Base-by-base conservation (phyloP, 2,113 vertebrate species). In the Macaca nemestrina region DNA sequence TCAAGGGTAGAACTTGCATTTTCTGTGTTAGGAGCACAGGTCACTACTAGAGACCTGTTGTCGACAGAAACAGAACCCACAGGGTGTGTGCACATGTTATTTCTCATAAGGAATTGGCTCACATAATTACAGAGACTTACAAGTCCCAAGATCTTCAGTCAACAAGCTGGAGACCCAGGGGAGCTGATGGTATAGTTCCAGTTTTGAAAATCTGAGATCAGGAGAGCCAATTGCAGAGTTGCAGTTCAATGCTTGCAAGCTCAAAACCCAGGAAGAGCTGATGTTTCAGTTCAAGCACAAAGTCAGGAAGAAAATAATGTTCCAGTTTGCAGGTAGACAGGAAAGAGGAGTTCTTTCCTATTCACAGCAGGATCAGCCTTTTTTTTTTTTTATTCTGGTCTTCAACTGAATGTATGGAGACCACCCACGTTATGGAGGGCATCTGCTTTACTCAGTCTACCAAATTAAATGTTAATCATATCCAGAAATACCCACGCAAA, bases 1-100 rank as follows among this genome's bases (percentile, higher is more conserved):
- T 92, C 45, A 85, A 48, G 48, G 27, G 20, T 52, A 59, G 94
- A 85, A 84, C 59, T 11, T 84, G 11, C 8, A 84, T 85, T 93
- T 95, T 85, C 20, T 59, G 25, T 67, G 1, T 27, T 5, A 70
- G 13, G 1, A 90, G 14, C 13, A 92, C 3, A 70, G 25, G 25
- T 61, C 8, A 78, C n/a, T 59, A 40, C 76, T 57, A 55, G 52
- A 25, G 64, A 9, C 17, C 78, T 61, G 88, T 72, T 12, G 75
- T 20, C 88, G 5, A 64, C 27, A 64, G 23, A 83, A 93, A 78
- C 4, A 93, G 25, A 72, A 68, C 16, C 52, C n/a, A 14, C 9
- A 67, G 11, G 1, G 23, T 68, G 5, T 68, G 38, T 59, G 64
- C 55, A 8, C 30, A 4, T 88, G 48, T 30, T 25, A 73, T 73